phyloP scores from a whole-genome alignment of 2,888 invertebrate species.

The Acrobasis consociella region DNA sequence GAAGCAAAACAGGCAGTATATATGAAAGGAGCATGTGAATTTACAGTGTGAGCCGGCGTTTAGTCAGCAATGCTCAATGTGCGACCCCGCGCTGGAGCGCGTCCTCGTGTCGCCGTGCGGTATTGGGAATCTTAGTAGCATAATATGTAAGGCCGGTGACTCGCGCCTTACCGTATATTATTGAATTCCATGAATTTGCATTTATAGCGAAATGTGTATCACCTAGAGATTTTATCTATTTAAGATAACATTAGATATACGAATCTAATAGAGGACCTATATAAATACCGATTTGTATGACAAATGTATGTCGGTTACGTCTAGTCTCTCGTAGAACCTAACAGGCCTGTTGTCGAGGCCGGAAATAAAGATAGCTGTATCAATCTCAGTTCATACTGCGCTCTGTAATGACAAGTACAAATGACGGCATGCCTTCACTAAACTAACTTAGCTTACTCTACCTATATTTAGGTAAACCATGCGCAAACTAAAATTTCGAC shows the following conservation, averaged over 20 bases:
- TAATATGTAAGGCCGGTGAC: conserved; percentile 71
- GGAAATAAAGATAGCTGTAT: conserved; percentile 51
- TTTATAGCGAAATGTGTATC: conserved; percentile 81
- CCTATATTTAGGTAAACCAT: conserved; percentile 30
- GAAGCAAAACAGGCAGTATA: too few relatives aligned
- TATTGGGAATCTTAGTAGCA: conserved; percentile 72
- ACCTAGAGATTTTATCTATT: conserved; percentile 81
- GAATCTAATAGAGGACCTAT: conserved; percentile 65
- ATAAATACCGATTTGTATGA: conserved; percentile 63
- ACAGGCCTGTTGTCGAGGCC: conserved; percentile 56
- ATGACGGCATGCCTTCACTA: conserved; percentile 66
- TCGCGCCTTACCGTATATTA: conserved; percentile 68
- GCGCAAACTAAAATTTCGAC: conserved; percentile 24
- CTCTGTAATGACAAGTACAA: conserved; percentile 76
- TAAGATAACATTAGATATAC: conserved; percentile 73
- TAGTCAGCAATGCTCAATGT: background rate
- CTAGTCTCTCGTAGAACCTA: conserved; percentile 70
- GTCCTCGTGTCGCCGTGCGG: conserved; percentile 47
- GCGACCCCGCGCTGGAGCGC: conserved; percentile 11
- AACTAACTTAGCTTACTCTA: conserved; percentile 53
- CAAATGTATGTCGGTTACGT: conserved; percentile 68
- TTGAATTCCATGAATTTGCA: conserved; percentile 83
- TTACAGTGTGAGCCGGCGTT: background rate
- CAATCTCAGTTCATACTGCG: conserved; percentile 56
- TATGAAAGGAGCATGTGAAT: too few relatives aligned